A percentile compares a stretch with the other conserved stretches of the same genome.
phyloP scores from a whole-genome alignment of 2,888 invertebrate genomes.

The Ypsolopha scabrella region DNA sequence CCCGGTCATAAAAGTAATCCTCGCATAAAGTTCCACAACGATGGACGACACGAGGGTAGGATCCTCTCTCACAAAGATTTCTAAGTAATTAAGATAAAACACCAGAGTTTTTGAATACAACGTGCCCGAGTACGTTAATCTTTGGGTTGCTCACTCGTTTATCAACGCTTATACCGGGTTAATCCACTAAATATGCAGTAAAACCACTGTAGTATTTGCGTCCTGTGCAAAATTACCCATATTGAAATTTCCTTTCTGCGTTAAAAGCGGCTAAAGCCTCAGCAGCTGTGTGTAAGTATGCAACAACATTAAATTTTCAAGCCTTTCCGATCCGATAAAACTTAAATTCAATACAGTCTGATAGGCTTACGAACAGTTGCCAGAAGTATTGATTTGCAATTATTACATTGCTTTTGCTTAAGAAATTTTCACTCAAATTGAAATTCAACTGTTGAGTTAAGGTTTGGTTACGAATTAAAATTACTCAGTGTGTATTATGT shows the following conservation, averaged over 20 bases:
- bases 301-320: slow-evolving; percentile 22
- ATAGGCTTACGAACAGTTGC: slow-evolving; percentile 31
- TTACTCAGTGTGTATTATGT: neutral
- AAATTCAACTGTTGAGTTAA: slow-evolving; percentile 1
- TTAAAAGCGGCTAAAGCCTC: slow-evolving; percentile 59
- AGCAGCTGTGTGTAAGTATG: slow-evolving; percentile 34
- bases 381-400: slow-evolving; percentile 40
- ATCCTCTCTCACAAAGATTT: slow-evolving; percentile 65
- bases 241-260: slow-evolving; percentile 66
- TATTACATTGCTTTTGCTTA: slow-evolving; percentile 34
- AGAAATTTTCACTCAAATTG: neutral
- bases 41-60: slow-evolving; percentile 67
- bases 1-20: slow-evolving; percentile 68
- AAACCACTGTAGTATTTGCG: slow-evolving; percentile 65
- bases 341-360: slow-evolving; percentile 32
- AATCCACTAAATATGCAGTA: slow-evolving; percentile 65
- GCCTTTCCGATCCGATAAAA: slow-evolving; percentile 24
- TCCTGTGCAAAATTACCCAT: slow-evolving; percentile 59
- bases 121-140: slow-evolving; percentile 12
- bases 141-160: slow-evolving; percentile 41
- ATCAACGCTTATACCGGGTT: slow-evolving; percentile 62
- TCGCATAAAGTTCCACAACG: slow-evolving; percentile 66
- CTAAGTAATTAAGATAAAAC: slow-evolving; percentile 69
- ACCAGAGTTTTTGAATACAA: slow-evolving; percentile 59
- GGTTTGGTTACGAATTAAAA: slow-evolving; percentile 1